Base-by-base conservation (phyloP, 1,140 invertebrate genomes). In the Myzus persicae region DNA sequence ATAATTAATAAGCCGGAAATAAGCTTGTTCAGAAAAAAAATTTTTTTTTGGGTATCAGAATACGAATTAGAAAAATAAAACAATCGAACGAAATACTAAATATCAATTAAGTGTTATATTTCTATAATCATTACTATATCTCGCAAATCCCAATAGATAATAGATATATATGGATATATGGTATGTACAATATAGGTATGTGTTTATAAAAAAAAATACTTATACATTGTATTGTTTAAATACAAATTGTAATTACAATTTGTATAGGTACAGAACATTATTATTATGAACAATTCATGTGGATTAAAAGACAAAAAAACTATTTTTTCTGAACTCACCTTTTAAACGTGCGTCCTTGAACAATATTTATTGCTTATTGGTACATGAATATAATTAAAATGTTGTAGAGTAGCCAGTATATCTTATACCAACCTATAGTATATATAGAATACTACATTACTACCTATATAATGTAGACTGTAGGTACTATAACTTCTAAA, bases 371-470 rank as follows among this genome's bases (percentile, higher is more conserved):
- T 85, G 26, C 84, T 85, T 85, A 44, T 85, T 85, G 26, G 3
- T 31, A 84, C 82, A 76, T 84, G 82, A 84, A 84, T 84, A 84
- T 84, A 40, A 84, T 84, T 84, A 84, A 84, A 84, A 84, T 42
- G 22, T 84, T 40, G 82, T 84, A 84, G 59, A 67, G 59, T 67
- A 36, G 5, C 59, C n/a, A 76, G 14, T 76, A 67, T n/a, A 20
- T n/a, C 31, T 2, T n/a, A 67, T 67, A 67, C 2, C 54, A n/a
- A n/a, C n/a, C n/a, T 26, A 54, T 54, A 31, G 3, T 31, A 31
- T 51, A 51, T 59, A 59, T 46, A 7, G 7, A 11, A 31, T 67
- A 76, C n/a, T n/a, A n/a, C n/a, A n/a, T n/a, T n/a, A 18, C 31
- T 36, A n/a, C 20, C 26, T 26, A 54, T 54, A 26, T n/a, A 76